Evolutionary conservation across 2,888 invertebrate species (phyloP), one percentile per base, ranked within the genome.

Genomic region (Lithosia quadra): DNA sequence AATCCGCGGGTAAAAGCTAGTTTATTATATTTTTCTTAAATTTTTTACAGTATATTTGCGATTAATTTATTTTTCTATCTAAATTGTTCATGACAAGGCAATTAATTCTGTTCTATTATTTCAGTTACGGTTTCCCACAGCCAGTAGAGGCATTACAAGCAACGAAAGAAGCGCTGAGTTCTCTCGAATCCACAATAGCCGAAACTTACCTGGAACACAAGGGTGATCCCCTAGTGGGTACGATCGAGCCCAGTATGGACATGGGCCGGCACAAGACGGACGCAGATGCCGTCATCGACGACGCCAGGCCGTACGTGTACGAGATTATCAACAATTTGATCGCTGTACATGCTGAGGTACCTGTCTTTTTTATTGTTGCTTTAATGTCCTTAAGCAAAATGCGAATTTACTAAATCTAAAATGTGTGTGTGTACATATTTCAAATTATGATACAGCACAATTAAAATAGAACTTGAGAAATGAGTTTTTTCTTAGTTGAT

Each of bases 241-340:
- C 98, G 9, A 98, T 99, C 75, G 99, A 99, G 91, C 98, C 98
- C 9, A 98, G 98, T 74, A 99, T 99, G 99, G 99, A 99, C 91
- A 95, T 98, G 86, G 99, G 98, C 0, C 96, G 97, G 69, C 98
- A 98, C 86, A 97, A 97, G 86, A 98, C 98, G 97, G 97, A 97
- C 82, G 96, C 96, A 0, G 97, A 97, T 80, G 96, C 96, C 63
- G 95, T 96, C 63, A 97, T 98, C 0, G 96, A 96, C 8, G 98
- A 98, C 87, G 96, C 98, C 15, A 95, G 98, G 64, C 98, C 98
- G 0, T 99, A 99, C 85, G 97, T 98, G 33, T 99, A 98, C 88
- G 98, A 98, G 91, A 97, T 98, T 77, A 96, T 98, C 64, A 97
- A 97, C 78, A 98, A 98, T 90, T 95, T 98, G 43, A 97, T 97